These are phyloP conservation scores for Lerema accius DNA, from an alignment of 1,140 invertebrate genomes.

Conservation along the genomic window DNA sequence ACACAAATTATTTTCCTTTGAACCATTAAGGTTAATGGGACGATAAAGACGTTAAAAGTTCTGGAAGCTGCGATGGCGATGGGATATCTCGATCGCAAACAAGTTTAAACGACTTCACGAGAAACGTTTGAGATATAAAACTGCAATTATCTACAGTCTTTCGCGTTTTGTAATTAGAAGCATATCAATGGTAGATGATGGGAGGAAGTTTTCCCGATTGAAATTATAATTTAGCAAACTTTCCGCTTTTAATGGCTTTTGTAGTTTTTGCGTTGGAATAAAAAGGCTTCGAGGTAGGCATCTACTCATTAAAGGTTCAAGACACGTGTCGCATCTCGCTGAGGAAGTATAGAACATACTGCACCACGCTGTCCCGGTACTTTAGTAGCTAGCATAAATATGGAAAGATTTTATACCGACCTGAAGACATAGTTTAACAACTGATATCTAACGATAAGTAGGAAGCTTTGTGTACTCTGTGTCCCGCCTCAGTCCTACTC, in stretches of 20 bases:
- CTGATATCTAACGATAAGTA: too few species aligned
- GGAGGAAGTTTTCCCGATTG: background rate
- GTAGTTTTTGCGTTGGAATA: too few species aligned
- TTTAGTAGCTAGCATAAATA: too few species aligned
- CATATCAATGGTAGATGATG: constrained; percentile 3
- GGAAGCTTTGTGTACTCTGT: too few species aligned
- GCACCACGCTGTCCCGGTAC: too few species aligned
- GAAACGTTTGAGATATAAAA: constrained; percentile 36
- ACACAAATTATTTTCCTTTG: background rate
- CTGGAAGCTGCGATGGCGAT: constrained; percentile 2
- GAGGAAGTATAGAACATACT: too few species aligned
- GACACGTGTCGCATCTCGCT: too few species aligned
- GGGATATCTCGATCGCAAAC: constrained; percentile 1
- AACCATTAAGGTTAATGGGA: background rate
- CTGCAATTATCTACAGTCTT: constrained; percentile 38
- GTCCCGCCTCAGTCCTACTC: too few species aligned
- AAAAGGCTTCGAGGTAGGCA: too few species aligned
- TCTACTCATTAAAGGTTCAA: too few species aligned
- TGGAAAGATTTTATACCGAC: too few species aligned
- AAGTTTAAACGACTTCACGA: constrained; percentile 2
- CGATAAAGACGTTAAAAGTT: background rate
- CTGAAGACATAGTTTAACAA: too few species aligned
- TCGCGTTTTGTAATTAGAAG: constrained; percentile 28
- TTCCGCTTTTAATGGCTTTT: background rate
- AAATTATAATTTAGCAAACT: background rate